A percentile compares a stretch with the other conserved stretches of the same genome.
These are phyloP conservation scores for Rhingia rostrata DNA, from an alignment of 2,888 invertebrate species.

Conservation along the genomic window DNA sequence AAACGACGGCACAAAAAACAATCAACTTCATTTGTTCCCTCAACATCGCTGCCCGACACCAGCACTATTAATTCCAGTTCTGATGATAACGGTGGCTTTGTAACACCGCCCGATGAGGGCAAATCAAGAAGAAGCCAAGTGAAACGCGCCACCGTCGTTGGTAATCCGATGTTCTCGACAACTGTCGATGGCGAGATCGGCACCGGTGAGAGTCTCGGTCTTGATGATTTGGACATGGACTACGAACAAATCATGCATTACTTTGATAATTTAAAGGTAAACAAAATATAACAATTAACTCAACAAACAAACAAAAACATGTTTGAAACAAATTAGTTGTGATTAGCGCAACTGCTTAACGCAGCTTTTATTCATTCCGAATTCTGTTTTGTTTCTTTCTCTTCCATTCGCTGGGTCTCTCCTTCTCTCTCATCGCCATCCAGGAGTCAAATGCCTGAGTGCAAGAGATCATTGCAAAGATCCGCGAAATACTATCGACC, in stretches of 20 bases:
- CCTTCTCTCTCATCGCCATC: constrained; percentile 34
- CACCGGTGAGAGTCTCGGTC: constrained; percentile 86
- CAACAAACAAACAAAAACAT: background rate
- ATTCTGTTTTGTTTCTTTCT: constrained; percentile 68
- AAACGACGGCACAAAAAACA: constrained; percentile 75
- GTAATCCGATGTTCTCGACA: constrained; percentile 93
- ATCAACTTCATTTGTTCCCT: constrained; percentile 58
- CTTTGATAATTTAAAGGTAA: constrained; percentile 98
- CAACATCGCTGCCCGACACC: constrained; percentile 63
- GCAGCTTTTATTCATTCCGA: constrained; percentile 62
- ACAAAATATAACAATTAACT: background rate
- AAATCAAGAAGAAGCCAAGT: constrained; percentile 83
- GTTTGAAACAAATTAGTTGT: constrained; percentile 44
- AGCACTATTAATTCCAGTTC: constrained; percentile 76
- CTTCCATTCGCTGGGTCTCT: constrained; percentile 48
- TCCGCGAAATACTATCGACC: constrained; percentile 90
- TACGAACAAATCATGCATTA: constrained; percentile 99
- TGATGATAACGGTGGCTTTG: constrained; percentile 78
- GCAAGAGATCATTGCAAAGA: constrained; percentile 93
- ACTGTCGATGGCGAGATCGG: constrained; percentile 83
- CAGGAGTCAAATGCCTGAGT: constrained; percentile 95
- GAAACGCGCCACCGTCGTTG: constrained; percentile 93
- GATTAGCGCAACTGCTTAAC: constrained; percentile 63
- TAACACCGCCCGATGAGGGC: constrained; percentile 76
- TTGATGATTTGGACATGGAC: constrained; percentile 96